Evolutionary conservation across 2,797 vertebrate species (phyloP), one percentile per base, ranked within the genome.

Genomic region (Coregonus sp.): DNA sequence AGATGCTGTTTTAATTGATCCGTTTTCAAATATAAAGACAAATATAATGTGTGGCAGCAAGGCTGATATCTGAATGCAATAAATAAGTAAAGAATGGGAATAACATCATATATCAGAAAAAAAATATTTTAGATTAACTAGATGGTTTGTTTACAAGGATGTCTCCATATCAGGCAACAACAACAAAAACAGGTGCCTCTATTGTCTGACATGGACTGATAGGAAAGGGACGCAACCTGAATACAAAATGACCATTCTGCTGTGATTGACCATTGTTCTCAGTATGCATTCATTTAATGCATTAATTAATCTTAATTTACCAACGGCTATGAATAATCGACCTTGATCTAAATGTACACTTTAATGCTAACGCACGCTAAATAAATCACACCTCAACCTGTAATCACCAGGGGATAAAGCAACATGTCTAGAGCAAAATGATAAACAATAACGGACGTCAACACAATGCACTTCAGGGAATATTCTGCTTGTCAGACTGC

Each of bases 161-260:
- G 76, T 12, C 29, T 20, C 77, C 66, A 82, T 79, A 73, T 75
- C 77, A 80, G 78, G 68, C 74, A 85, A 85, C 9, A 11, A 47
- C 40, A 47, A 12, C 40, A 47, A 47, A 47, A 89, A 90, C 90
- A 92, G 90, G 88, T 86, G 87, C 83, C 81, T 82, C 87, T 91
- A 86, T 92, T 92, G 90, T 91, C 80, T 82, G 80, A 79, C 67
- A 81, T 63, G 76, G 80, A 67, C 78, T 72, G 35, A 85, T 77
- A 80, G 18, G 63, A 31, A 74, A 35, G 65, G 40, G 40, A 47
- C 9, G 2, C 40, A 47, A 47, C 40, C 40, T 47, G 40, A 47
- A 47, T 47, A 33, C 37, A 35, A 70, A 68, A 76, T 25, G 40
- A 77, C 40, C 59, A 67, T 65, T 80, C 31, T 54, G 70, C 54